Evolutionary conservation across 2,888 invertebrate species (phyloP), one percentile per base, ranked within the genome.

Genomic region (Allophyes oxyacanthae): DNA sequence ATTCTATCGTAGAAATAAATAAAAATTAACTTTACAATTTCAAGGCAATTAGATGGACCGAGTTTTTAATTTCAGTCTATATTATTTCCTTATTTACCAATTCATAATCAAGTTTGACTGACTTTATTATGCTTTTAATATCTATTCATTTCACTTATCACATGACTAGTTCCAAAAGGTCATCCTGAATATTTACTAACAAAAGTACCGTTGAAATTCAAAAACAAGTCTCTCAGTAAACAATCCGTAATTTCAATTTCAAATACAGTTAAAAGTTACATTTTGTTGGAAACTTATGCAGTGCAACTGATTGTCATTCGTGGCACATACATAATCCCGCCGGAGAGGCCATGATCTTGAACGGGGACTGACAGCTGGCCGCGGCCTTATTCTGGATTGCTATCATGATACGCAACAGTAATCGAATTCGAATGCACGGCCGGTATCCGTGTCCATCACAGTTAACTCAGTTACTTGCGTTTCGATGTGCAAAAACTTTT

Each of bases 291-390:
- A 77, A 83, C 75, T 80, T 81, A 81, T 86, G 82, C 84, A 77
- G 79, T 83, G 81, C 75, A 81, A 77, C 84, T 88, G 85, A 88
- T 90, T 91, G 87, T 83, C 84, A 90, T 90, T 89, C 90, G 76
- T 75, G 70, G 79, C 87, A 86, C 89, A 88, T 86, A 86, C 85
- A 83, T 88, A 89, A 90, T 90, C 87, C 85, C 79, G 75, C 64
- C 77, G 73, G 82, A 83, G 83, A 85, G 88, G 85, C 86, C 88
- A 77, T 89, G 89, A 90, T 90, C 90, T 91, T 90, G 85, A 87
- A 84, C 85, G 82, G 63, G 63, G 80, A 82, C 77, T 86, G 86
- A 86, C 84, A 83, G 77, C 81, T 74, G 76, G 55, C 74, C 67
- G 77, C 76, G 75, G 72, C 77, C 81, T 74, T 87, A 87, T 88